phyloP scores from a whole-genome alignment of 2,888 invertebrate species.

The Gasteruption jaculator region DNA sequence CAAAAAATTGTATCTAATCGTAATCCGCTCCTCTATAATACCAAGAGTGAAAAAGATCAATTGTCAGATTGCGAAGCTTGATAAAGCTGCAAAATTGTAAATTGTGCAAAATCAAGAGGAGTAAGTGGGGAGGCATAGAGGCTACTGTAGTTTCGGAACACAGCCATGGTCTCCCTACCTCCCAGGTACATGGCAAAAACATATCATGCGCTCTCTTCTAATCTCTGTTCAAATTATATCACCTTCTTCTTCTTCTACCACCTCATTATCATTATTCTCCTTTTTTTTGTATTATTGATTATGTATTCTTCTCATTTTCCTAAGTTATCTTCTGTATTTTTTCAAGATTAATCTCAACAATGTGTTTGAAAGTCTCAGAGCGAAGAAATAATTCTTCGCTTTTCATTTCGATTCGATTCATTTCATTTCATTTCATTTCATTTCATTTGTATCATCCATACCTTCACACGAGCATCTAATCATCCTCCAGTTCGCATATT shows the following conservation, averaged over 20 bases:
- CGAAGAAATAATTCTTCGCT: constrained; percentile 14
- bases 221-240: constrained; percentile 20
- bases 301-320: constrained; percentile 25
- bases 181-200: constrained; percentile 57
- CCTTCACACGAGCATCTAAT: constrained; percentile 29
- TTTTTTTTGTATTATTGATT: too few species aligned
- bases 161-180: constrained; percentile 64
- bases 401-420: constrained; percentile 19
- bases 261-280: constrained; percentile 14
- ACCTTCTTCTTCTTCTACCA: constrained; percentile 25
- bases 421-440: constrained; percentile 33
- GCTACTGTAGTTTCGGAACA: constrained; percentile 59
- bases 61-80: constrained; percentile 14
- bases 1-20: too few species aligned
- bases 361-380: too few species aligned
- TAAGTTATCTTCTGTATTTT: too few species aligned
- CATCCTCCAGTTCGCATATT: constrained; percentile 20
- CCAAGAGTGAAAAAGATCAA: constrained; percentile 8
- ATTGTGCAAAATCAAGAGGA: constrained; percentile 38
- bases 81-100: too few species aligned
- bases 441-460: constrained; percentile 30
- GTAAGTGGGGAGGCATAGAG: constrained; percentile 45
- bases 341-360: too few species aligned
- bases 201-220: constrained; percentile 43
- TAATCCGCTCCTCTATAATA: too few species aligned